Evolutionary conservation across 2,888 invertebrate species (phyloP), one percentile per base, ranked within the genome.

Genomic region (Spodoptera exigua): DNA sequence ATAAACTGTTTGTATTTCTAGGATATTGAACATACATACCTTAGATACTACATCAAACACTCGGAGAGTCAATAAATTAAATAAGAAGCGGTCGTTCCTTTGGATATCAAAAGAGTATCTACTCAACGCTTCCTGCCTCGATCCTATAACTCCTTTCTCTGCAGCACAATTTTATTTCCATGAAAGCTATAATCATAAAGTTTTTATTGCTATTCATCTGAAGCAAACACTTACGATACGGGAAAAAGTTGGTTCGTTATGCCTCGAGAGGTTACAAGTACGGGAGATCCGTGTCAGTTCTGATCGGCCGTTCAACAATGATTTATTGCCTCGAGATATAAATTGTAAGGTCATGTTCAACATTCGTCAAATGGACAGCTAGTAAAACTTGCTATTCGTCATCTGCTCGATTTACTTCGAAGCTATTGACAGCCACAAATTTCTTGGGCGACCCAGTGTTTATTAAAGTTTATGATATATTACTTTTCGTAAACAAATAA

Each of bases 171-270:
- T 92, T 91, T 91, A 91, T 91, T 89, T 90, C 87, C 88, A 89
- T 87, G 89, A 89, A 89, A 83, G 90, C 88, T 83, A 91, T 91
- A 89, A 89, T 90, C 91, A 90, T 92, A 92, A 92, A 92, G 80
- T 87, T 93, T 93, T 93, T 93, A 93, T 90, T 88, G 83, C 89
- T 86, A 85, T 89, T 89, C 90, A 87, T 89, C 84, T 80, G 82
- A 82, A 81, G 85, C 87, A 85, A 89, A 91, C 91, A 90, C 90
- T 90, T 89, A 88, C 72, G 79, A 70, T 73, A 75, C 78, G 70
- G 77, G 78, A 78, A 79, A 82, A 86, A 84, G 78, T 80, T 79
- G 61, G 77, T 85, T 85, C 80, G 83, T 85, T 82, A 83, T 75
- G 78, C 84, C 83, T 84, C 80, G 53, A 82, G 87, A 89, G 87